Evolutionary conservation across 2,888 invertebrate genomes (phyloP), one percentile per base, ranked within the genome.

Genomic region (Pheosia tremula): DNA sequence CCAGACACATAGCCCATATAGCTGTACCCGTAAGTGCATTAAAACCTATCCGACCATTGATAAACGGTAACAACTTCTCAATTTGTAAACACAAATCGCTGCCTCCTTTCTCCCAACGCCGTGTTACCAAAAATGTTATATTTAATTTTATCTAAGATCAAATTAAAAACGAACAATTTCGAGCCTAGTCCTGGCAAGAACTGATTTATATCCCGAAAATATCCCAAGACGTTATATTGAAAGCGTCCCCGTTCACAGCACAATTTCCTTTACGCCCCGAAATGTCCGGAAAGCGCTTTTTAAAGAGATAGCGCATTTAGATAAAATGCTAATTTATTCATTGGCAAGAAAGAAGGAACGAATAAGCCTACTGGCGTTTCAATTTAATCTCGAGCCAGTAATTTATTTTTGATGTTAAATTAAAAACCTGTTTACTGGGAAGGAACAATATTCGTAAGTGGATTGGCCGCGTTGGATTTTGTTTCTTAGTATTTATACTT

Each of bases 281-380:
- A 81, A 78, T 78, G 75, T 75, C 77, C 75, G 71, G 68, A 86
- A 87, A 89, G 86, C 89, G 83, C 84, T 90, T 88, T 89, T 89
- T 89, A 89, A 89, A 85, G 81, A 89, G 90, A 91, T 91, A 82
- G 84, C 70, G 80, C 85, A 84, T 89, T 90, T 83, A 88, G 90
- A 91, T 91, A 89, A 87, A 89, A 90, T 87, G 89, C 87, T 88
- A 91, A 91, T 91, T 91, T 91, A 91, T 91, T 91, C 91, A 91
- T 91, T 91, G 91, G 86, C 83, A 84, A 83, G 63, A 83, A 86
- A 85, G 83, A 84, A 84, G 81, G 82, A 82, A 80, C 73, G 78
- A 84, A 87, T 86, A 86, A 87, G 85, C 86, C 83, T 81, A 80
- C 79, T 80, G 78, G 77, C 82, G 81, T 84, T 84, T 85, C 84